These are phyloP conservation scores for Hippoglossus stenolepis DNA, from an alignment of 2,113 vertebrate species.

Conservation along the genomic window DNA sequence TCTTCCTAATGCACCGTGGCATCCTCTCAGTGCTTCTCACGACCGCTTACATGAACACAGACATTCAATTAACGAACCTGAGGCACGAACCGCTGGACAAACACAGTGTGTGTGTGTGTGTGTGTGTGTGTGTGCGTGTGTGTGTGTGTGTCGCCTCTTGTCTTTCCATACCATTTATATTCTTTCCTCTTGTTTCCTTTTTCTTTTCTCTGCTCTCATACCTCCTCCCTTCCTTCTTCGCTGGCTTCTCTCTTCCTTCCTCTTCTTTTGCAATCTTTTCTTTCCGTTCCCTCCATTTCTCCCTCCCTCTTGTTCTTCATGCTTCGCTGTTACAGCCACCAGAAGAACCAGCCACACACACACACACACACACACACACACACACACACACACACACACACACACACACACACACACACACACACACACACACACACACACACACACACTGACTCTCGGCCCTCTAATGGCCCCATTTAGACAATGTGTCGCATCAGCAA, in stretches of 20 bases:
- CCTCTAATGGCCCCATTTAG: constrained; percentile 77
- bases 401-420: constrained; percentile 22
- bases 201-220: not conserved
- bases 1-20: constrained; percentile 68
- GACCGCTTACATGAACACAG: constrained; percentile 65
- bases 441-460: constrained; percentile 18
- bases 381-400: constrained; percentile 36
- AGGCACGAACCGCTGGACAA: constrained; percentile 39
- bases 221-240: not conserved
- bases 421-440: constrained; percentile 36
- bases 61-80: constrained; percentile 66
- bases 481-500: constrained; percentile 80
- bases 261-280: not conserved
- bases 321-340: constrained; percentile 61
- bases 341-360: constrained; percentile 48
- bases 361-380: constrained; percentile 17
- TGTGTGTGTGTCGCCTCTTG: too few relatives aligned
- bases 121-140: constrained; percentile 4
- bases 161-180: not conserved
- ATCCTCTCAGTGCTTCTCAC: constrained; percentile 66
- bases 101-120: constrained; percentile 35
- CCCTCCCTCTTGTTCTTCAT: constrained; percentile 49
- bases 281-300: not conserved
- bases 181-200: not conserved
- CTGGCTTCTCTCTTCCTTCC: not conserved